Base-by-base conservation (phyloP, 2,888 invertebrate genomes). In the Xestoiulus laeticollis region DNA sequence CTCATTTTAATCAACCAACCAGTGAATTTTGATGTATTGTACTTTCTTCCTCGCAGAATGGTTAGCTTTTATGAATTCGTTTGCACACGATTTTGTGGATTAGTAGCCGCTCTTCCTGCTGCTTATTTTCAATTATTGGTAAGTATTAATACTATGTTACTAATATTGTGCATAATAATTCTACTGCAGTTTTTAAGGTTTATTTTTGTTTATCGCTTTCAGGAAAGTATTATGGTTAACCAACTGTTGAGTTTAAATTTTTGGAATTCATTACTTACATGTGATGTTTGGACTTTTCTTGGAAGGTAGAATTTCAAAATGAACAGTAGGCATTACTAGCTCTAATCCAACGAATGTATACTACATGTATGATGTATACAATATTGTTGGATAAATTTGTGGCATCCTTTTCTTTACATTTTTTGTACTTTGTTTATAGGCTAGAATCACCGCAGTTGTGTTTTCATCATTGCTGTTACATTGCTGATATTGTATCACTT, bases 211-310 rank as follows among this genome's bases (percentile, higher is more conserved):
- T 2, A 4, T 22, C 5, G 10, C 16, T 48, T 59, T 59, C n/a
- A 59, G 59, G 59, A 59, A 59, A 19, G 22, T n/a, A 10, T 59
- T 10, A 8, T 59, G 22, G 22, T 59, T n/a, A 10, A n/a, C 5
- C 59, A 59, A 22, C 22, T 59, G 2, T 22, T 59, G 22, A 59
- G 59, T 22, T 19, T 19, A 22, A 0, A 22, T 22, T n/a, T 59
- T 8, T 59, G 59, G 59, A 59, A 22, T 22, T 59, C 59, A 8
- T 22, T 59, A n/a, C 59, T 59, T 22, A 22, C 10, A 22, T 59
- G 59, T n/a, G 59, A 59, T 22, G 59, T 59, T 59, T 59, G 59
- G 59, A 59, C 59, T 59, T 59, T 59, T 59, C 59, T 22, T n/a
- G 59, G 59, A n/a, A 59, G 59, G 59, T 59, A 59, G n/a, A 22